Percentiles rank a stretch among this genome's conserved stretches.
phyloP scores from a whole-genome alignment of 2,797 vertebrate species.

The Triplophysa yarkandensis region DNA sequence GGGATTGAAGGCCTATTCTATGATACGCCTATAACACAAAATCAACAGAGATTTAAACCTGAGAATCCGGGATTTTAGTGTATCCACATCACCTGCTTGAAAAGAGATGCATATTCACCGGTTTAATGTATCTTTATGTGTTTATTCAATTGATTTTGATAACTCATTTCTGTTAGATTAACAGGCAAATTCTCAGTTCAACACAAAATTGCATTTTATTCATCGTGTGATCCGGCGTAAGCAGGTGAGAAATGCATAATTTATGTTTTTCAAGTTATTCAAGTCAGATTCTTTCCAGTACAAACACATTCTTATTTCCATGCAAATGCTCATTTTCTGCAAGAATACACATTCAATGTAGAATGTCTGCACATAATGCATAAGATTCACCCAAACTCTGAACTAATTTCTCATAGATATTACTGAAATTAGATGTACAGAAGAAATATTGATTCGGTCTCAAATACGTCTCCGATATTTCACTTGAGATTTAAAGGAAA shows the following conservation, averaged over 20 bases:
- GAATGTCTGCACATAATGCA: neutral
- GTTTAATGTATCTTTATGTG: neutral
- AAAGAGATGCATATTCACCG: neutral
- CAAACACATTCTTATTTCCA: neutral
- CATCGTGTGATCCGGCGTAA: neutral
- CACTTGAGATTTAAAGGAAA: too few relatives aligned
- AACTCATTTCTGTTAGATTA: neutral
- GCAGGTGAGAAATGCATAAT: neutral
- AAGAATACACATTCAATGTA: neutral
- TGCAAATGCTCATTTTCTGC: neutral
- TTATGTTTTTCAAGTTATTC: neutral
- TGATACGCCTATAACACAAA: neutral
- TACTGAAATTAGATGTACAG: too few relatives aligned
- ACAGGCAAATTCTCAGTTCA: neutral
- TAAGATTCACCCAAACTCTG: neutral
- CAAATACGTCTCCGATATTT: too few relatives aligned
- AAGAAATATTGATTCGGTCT: too few relatives aligned
- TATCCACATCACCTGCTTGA: constrained; percentile 2
- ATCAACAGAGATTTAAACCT: constrained; percentile 8
- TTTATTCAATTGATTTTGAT: neutral
- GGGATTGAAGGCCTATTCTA: neutral
- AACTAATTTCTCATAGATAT: too few relatives aligned
- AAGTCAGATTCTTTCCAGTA: neutral
- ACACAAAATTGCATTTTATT: neutral
- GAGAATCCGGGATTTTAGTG: constrained; percentile 15